Conservation (phyloP, 2,888 invertebrate species). For the Alentia gelatinosa region DNA sequence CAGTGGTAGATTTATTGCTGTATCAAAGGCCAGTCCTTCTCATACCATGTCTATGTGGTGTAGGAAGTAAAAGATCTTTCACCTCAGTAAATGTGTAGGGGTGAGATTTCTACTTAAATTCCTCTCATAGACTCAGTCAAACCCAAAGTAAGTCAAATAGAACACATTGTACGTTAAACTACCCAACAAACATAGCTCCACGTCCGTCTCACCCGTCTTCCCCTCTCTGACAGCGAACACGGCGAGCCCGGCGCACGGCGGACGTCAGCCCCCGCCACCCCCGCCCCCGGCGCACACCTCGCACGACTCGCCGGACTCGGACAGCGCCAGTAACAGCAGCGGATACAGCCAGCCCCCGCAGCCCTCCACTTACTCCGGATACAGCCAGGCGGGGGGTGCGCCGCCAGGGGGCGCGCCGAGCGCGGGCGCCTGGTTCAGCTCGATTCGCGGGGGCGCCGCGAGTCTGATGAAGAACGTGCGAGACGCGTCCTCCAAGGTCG, state of each 20-base stretch:
- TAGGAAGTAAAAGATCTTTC: too few species aligned
- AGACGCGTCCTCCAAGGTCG: conserved; percentile 97
- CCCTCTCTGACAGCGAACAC: conserved; percentile 5
- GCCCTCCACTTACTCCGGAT: conserved; percentile 63
- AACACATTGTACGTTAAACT: too few species aligned
- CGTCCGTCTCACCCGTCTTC: too few species aligned
- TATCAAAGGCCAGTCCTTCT: too few species aligned
- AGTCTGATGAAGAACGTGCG: conserved; percentile 95
- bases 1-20: too few species aligned
- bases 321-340: neutral
- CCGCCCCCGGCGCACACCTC: conserved; percentile 57
- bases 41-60: too few species aligned
- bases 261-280: neutral
- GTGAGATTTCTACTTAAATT: too few species aligned
- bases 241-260: conserved; percentile 9
- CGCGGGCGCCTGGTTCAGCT: conserved; percentile 83
- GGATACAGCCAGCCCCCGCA: conserved; percentile 73
- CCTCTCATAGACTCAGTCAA: too few species aligned
- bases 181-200: too few species aligned
- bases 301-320: conserved; percentile 76
- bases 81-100: too few species aligned
- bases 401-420: conserved; percentile 76
- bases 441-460: conserved; percentile 94
- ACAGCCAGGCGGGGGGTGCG: conserved; percentile 31
- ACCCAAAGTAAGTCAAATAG: too few species aligned